Percentiles rank a stretch among this genome's conserved stretches.
Conservation (phyloP, 2,888 invertebrate genomes). For the Xiphydria camelus region DNA sequence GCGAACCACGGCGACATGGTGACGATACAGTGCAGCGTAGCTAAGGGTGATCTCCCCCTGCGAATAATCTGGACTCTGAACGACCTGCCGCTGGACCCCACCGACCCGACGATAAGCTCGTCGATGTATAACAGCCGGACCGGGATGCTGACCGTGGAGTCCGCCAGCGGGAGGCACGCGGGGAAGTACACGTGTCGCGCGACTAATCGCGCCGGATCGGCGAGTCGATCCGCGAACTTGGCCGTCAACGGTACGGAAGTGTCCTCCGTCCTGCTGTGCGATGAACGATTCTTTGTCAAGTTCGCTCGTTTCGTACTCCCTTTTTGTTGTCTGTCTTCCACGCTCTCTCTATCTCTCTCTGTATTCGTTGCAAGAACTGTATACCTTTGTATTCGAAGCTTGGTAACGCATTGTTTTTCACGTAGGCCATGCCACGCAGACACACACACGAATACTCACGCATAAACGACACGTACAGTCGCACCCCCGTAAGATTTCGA, state of each 20-base stretch:
- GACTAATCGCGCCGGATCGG: constrained; percentile 67
- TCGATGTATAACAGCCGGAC: constrained; percentile 65
- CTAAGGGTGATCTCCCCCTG: constrained; percentile 76
- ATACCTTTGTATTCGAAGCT: no score
- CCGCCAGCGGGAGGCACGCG: constrained; percentile 67
- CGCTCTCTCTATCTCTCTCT: no score
- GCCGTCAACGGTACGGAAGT: constrained; percentile 68
- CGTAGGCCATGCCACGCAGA: no score
- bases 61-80: constrained; percentile 69
- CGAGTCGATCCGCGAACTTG: constrained; percentile 68
- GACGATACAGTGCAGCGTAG: constrained; percentile 69
- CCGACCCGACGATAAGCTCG: constrained; percentile 63
- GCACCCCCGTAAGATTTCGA: no score
- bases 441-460: no score
- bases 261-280: no score
- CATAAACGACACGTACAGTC: no score
- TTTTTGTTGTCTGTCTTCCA: no score
- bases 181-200: constrained; percentile 75
- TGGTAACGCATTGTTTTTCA: no score
- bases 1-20: constrained; percentile 73
- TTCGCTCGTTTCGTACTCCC: no score
- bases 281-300: no score
- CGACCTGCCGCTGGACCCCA: constrained; percentile 59
- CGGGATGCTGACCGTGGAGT: constrained; percentile 68
- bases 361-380: no score